These are phyloP conservation scores for Cetonia aurata DNA, from an alignment of 2,888 invertebrate species.

Conservation along the genomic window DNA sequence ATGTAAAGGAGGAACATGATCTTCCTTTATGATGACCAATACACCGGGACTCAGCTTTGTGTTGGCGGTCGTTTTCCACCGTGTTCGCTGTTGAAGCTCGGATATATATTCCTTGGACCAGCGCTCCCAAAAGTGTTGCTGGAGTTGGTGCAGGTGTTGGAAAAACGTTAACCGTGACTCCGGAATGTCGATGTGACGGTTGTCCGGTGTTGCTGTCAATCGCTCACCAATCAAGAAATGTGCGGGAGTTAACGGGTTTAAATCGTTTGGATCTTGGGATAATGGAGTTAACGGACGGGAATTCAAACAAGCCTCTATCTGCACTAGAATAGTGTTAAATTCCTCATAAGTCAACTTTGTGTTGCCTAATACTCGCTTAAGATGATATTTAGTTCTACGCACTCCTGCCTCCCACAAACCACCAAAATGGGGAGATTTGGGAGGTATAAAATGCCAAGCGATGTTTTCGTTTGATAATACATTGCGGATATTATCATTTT, in stretches of 20 bases:
- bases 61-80: conserved; percentile 5
- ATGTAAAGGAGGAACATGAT: conserved; percentile 53
- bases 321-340: conserved; percentile 50
- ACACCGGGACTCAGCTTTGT: conserved; percentile 46
- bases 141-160: conserved; percentile 49
- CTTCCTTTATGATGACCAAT: conserved; percentile 57
- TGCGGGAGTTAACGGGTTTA: conserved; percentile 54
- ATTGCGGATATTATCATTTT: conserved; percentile 11
- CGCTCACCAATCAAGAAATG: conserved; percentile 58
- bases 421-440: too few species aligned
- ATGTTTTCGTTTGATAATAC: conserved; percentile 33
- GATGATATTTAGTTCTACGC: too few species aligned
- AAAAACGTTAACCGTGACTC: conserved; percentile 49
- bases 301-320: conserved; percentile 54
- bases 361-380: too few species aligned
- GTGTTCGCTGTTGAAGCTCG: conserved; percentile 51
- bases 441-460: too few species aligned
- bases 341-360: conserved; percentile 54
- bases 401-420: too few species aligned
- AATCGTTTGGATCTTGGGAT: conserved; percentile 52
- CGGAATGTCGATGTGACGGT: conserved; percentile 47
- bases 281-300: conserved; percentile 52
- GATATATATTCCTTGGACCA: conserved; percentile 52
- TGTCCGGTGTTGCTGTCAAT: conserved; percentile 53
- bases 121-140: conserved; percentile 51